A percentile compares a stretch with the other conserved stretches of the same genome.
Evolutionary conservation across 2,888 invertebrate genomes (phyloP).

Genomic region (Caenorhabditis macrosperma): DNA sequence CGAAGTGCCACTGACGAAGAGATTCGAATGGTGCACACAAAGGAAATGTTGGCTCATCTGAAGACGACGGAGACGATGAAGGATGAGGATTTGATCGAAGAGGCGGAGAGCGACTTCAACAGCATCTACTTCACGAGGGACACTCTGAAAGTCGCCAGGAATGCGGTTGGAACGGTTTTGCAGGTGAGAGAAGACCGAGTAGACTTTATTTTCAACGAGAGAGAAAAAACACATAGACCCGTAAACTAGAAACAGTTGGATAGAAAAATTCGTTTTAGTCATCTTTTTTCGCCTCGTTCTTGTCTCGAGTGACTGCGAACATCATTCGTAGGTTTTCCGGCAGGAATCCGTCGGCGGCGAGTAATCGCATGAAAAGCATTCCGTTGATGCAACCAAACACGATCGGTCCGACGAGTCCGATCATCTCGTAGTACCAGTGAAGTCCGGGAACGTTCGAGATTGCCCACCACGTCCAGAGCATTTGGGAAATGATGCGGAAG

Average conservation of each 20-base stretch:
- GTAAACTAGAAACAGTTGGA: background rate
- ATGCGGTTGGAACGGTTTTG: slow-evolving; percentile 54
- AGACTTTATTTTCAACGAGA: background rate
- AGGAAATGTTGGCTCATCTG: slow-evolving; percentile 37
- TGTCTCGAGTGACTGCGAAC: slow-evolving; percentile 39
- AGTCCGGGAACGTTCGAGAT: slow-evolving; percentile 51
- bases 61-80: slow-evolving; percentile 40
- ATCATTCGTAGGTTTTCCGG: slow-evolving; percentile 25
- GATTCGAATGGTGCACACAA: slow-evolving; percentile 54
- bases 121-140: slow-evolving; percentile 58
- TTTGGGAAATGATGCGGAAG: slow-evolving; percentile 73
- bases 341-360: slow-evolving; percentile 74
- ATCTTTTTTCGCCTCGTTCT: background rate
- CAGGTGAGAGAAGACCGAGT: slow-evolving; percentile 57
- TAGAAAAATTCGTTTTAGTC: background rate
- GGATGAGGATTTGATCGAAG: slow-evolving; percentile 40
- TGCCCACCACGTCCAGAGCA: slow-evolving; percentile 67
- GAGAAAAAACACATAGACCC: slow-evolving; percentile 17
- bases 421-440: slow-evolving; percentile 64
- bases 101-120: slow-evolving; percentile 22
- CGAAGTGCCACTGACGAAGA: slow-evolving; percentile 42
- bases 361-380: slow-evolving; percentile 71
- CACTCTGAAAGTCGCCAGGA: slow-evolving; percentile 46
- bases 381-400: slow-evolving; percentile 72
- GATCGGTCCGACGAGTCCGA: slow-evolving; percentile 63